Evolutionary conservation across 2,797 vertebrate genomes (phyloP).

Genomic region (Dipus sagitta): DNA sequence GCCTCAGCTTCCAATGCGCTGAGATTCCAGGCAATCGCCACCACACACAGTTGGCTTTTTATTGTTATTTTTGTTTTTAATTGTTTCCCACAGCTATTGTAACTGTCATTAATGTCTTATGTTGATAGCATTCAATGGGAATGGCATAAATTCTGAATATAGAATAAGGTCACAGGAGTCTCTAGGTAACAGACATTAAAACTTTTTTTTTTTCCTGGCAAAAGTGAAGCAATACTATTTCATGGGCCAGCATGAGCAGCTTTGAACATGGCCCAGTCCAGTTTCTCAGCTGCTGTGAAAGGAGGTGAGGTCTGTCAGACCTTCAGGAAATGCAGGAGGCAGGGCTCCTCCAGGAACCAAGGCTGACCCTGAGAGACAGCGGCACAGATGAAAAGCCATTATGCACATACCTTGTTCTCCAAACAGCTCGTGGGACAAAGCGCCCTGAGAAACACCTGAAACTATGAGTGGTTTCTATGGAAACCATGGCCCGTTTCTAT

Average conservation of each 20-base stretch:
- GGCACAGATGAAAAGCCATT: background rate
- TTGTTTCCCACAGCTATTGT: background rate
- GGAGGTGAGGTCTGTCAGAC: background rate
- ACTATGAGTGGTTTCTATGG: slow-evolving; percentile 68
- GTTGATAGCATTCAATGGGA: background rate
- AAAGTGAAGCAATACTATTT: background rate
- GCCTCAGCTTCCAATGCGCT: background rate
- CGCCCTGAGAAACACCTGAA: slow-evolving; percentile 59
- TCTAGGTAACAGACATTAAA: background rate
- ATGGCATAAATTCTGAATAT: background rate
- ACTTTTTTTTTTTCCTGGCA: too few relatives aligned
- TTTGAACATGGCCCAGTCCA: background rate
- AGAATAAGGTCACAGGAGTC: background rate
- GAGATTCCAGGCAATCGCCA: background rate
- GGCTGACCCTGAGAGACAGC: background rate
- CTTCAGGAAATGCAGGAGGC: background rate
- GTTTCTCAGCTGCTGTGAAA: background rate
- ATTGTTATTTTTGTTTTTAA: background rate
- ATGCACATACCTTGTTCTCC: background rate
- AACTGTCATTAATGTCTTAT: background rate
- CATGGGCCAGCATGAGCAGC: background rate
- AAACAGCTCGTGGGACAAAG: slow-evolving; percentile 11
- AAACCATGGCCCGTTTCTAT: slow-evolving; percentile 63
- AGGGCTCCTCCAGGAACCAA: background rate
- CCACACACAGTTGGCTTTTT: background rate